Base-by-base conservation (phyloP, 2,113 vertebrate species). In the Monopterus albus region DNA sequence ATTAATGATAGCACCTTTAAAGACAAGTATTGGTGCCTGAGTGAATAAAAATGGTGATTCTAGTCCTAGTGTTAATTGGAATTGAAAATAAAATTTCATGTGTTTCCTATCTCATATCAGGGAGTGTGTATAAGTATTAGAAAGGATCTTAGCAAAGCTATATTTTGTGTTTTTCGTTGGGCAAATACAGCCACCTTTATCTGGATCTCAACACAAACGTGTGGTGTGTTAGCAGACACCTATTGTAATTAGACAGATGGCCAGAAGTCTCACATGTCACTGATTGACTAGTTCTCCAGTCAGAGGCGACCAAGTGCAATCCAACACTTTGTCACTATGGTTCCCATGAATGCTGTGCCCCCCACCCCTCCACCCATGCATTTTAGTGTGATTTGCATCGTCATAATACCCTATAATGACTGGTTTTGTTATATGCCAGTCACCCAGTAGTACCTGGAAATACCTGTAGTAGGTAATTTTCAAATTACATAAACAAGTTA, bases 211-310 rank as follows among this genome's bases (percentile, higher is more conserved):
- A 52, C 72, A 68, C 56, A 17, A 61, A 25, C 62, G 45, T 50
- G 45, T 65, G 31, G 76, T 66, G 58, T 65, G 68, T 64, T 53
- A 58, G 78, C 38, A 76, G 75, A 86, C 79, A 84, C 79, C 70
- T 78, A 56, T 56, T 35, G n/a, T 15, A 56, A 66, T 57, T 35
- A 21, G 81, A 86, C 88, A 90, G 88, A 87, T 91, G 87, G 85
- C 75, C 7, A 35, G 56, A 68, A 74, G 89, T 90, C 78, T 91
- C 81, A 75, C 67, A 81, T 88, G 80, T 85, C 87, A 87, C 72
- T 70, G 78, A 90, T 81, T 86, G 83, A 89, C 85, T 82, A 78
- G 38, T 70, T 78, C 77, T 72, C 38, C 49, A 43, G 77, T 75
- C 31, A 81, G 61, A 90, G 83, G 83, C 88, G 82, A 84, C 51